These are phyloP conservation scores for Rhodophaea formosa DNA, from an alignment of 2,888 invertebrate species.

Conservation along the genomic window DNA sequence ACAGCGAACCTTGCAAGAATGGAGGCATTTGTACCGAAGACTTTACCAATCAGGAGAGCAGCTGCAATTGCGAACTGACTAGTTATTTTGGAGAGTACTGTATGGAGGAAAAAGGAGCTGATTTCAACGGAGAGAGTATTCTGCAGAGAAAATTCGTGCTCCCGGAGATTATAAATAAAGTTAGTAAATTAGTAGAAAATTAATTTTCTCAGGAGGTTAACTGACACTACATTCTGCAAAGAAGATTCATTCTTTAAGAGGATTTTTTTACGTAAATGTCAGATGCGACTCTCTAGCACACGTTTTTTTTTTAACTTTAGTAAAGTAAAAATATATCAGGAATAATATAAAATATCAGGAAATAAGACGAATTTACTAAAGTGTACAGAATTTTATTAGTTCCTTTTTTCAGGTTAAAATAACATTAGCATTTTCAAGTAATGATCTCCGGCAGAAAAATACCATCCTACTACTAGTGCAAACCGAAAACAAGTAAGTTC, in stretches of 20 bases:
- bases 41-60: slow-evolving; percentile 91
- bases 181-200: slow-evolving; percentile 29
- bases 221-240: too few species aligned
- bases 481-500: slow-evolving; percentile 88
- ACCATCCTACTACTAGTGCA: slow-evolving; percentile 90
- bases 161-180: slow-evolving; percentile 84
- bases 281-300: too few species aligned
- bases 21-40: slow-evolving; percentile 93
- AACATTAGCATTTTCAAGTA: slow-evolving; percentile 92
- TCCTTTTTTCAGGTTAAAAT: slow-evolving; percentile 84
- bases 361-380: too few species aligned
- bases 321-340: too few species aligned
- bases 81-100: slow-evolving; percentile 95
- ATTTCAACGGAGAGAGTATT: slow-evolving; percentile 93
- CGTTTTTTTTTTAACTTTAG: too few species aligned
- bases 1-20: slow-evolving; percentile 92
- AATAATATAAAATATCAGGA: too few species aligned
- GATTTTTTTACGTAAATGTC: too few species aligned
- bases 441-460: slow-evolving; percentile 88
- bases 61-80: slow-evolving; percentile 93
- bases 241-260: too few species aligned
- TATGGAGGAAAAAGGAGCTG: slow-evolving; percentile 93
- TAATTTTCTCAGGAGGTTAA: too few species aligned
- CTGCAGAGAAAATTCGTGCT: slow-evolving; percentile 89
- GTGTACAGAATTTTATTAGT: not conserved